Evolutionary conservation across 2,113 vertebrate genomes (phyloP).

Genomic region (Chlorodrepanis virens): DNA sequence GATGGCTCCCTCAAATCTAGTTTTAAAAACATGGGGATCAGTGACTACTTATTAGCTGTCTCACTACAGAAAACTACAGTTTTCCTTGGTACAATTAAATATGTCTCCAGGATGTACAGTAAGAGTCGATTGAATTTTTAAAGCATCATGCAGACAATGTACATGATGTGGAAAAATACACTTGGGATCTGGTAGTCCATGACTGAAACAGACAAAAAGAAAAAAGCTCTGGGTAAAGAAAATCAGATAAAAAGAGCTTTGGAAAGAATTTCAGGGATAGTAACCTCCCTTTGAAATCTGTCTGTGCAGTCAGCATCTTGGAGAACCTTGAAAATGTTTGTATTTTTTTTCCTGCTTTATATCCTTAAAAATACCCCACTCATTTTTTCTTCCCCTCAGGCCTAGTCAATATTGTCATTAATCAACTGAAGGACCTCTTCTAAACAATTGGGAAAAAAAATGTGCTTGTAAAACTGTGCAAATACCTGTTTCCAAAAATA

Average conservation of each 20-base stretch:
- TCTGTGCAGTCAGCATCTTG: rapidly evolving
- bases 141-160: not conserved
- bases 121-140: not conserved
- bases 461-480: not conserved
- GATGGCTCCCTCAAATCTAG: not conserved
- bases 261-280: not conserved
- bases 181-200: not conserved
- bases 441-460: not conserved
- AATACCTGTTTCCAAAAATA: conserved; percentile 18
- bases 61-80: not conserved
- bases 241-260: not conserved
- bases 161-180: not conserved
- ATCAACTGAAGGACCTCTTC: not conserved
- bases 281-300: not conserved
- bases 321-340: not conserved
- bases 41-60: not conserved
- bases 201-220: not conserved
- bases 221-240: not conserved
- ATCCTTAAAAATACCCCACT: not conserved
- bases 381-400: not conserved
- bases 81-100: not conserved
- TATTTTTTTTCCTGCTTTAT: not conserved
- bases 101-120: not conserved
- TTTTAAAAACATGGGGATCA: not conserved
- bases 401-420: not conserved